These are phyloP conservation scores for Helostoma temminkii DNA, from an alignment of 2,797 vertebrate genomes.

Conservation along the genomic window DNA sequence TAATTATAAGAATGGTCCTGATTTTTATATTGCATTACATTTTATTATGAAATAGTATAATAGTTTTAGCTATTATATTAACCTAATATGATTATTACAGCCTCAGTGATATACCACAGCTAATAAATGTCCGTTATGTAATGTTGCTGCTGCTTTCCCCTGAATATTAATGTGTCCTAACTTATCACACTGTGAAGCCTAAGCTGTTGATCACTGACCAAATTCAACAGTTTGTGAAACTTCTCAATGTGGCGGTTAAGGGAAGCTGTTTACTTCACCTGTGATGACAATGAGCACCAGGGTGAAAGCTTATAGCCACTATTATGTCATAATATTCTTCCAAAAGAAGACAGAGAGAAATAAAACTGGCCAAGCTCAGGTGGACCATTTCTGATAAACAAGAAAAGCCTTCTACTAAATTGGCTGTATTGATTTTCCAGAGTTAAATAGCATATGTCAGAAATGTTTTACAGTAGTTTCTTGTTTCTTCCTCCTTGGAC, in stretches of 20 bases:
- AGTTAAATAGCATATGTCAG: slow-evolving; percentile 57
- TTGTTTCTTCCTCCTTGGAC: slow-evolving; percentile 27
- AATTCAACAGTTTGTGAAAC: slow-evolving; percentile 12
- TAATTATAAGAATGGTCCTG: neutral
- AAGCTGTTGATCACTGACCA: neutral
- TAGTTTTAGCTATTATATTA: neutral
- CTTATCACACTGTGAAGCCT: neutral
- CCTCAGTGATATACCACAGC: neutral
- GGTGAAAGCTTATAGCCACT: slow-evolving; percentile 45
- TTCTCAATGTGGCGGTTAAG: slow-evolving; percentile 9
- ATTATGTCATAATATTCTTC: slow-evolving; percentile 31
- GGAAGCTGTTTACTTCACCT: slow-evolving; percentile 30
- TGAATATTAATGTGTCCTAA: neutral
- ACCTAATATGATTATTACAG: neutral
- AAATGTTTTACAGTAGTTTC: slow-evolving; percentile 60
- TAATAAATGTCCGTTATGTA: neutral
- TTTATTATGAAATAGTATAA: neutral
- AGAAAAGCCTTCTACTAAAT: slow-evolving; percentile 56
- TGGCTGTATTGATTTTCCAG: slow-evolving; percentile 64
- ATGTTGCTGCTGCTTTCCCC: neutral
- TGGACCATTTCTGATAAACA: slow-evolving; percentile 50
- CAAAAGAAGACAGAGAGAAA: neutral
- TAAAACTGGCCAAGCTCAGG: neutral
- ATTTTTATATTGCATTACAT: neutral
- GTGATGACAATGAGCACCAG: slow-evolving; percentile 12